Evolutionary conservation across 1,140 invertebrate species (phyloP).

Genomic region (Hylyphantes graminicola): DNA sequence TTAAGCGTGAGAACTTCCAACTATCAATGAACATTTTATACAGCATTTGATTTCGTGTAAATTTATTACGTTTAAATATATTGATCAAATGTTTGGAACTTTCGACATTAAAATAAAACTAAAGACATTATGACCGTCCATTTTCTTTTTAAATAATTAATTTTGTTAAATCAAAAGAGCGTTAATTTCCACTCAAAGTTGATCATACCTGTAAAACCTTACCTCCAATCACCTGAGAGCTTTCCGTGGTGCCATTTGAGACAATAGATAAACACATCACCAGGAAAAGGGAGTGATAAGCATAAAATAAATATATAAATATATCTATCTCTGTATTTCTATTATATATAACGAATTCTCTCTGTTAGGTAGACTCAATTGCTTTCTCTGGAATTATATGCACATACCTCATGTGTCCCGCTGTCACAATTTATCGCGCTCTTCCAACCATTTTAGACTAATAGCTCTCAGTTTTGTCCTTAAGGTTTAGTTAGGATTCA

Average conservation of each 20-base stretch:
- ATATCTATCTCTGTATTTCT: constrained; percentile 47
- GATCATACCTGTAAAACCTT: neutral
- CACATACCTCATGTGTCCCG: neutral
- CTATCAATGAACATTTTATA: too few species aligned
- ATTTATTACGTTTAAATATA: too few species aligned
- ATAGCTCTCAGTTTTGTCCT: too few species aligned
- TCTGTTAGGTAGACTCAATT: constrained; percentile 30
- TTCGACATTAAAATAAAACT: too few species aligned
- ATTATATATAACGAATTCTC: constrained; percentile 58
- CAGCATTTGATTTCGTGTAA: too few species aligned
- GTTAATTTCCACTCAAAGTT: too few species aligned
- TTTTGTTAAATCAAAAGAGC: too few species aligned
- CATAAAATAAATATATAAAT: constrained; percentile 59
- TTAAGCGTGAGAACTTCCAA: too few species aligned
- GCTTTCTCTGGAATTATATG: constrained; percentile 12
- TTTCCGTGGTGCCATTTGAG: constrained; percentile 16
- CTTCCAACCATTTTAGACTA: constrained; percentile 20
- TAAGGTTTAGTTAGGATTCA: too few species aligned
- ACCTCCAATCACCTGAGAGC: constrained; percentile 55
- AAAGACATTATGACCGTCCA: too few species aligned
- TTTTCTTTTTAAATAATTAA: too few species aligned
- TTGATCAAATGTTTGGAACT: too few species aligned
- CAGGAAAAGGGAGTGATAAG: constrained; percentile 23
- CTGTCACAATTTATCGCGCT: neutral
- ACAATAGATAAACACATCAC: constrained; percentile 34